Percentiles rank a stretch among this genome's conserved stretches.
Evolutionary conservation across 2,888 invertebrate species (phyloP).

Genomic region (Nysson spinosus): DNA sequence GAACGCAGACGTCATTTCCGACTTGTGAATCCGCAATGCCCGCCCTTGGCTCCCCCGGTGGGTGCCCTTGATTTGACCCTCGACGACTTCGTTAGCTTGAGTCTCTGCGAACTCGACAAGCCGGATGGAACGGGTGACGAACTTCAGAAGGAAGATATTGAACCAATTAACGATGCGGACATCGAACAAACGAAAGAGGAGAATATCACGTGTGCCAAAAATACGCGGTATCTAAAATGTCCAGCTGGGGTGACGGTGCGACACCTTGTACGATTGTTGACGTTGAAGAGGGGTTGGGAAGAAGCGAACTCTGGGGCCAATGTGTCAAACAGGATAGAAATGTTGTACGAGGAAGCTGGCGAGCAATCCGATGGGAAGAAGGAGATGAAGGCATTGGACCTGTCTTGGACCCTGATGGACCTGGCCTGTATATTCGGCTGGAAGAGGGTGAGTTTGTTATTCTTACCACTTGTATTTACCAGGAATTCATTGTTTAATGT

Average conservation of each 20-base stretch:
- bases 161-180: neutral
- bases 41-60: slow-evolving; percentile 56
- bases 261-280: slow-evolving; percentile 91
- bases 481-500: too few relatives aligned
- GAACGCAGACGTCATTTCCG: slow-evolving; percentile 69
- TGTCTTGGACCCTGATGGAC: slow-evolving; percentile 87
- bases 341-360: slow-evolving; percentile 60
- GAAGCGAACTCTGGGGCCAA: slow-evolving; percentile 51
- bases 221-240: slow-evolving; percentile 89
- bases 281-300: slow-evolving; percentile 76
- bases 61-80: slow-evolving; percentile 67
- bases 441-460: slow-evolving; percentile 85
- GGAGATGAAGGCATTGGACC: slow-evolving; percentile 53
- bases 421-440: slow-evolving; percentile 96
- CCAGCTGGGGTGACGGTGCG: slow-evolving; percentile 94
- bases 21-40: slow-evolving; percentile 68
- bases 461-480: too few relatives aligned
- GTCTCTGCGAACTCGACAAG: slow-evolving; percentile 61
- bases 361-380: neutral
- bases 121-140: slow-evolving; percentile 10
- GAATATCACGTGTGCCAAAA: slow-evolving; percentile 63
- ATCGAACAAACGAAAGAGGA: slow-evolving; percentile 51
- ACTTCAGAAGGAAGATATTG: slow-evolving; percentile 6
- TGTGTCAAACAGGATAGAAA: slow-evolving; percentile 62
- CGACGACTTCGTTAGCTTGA: slow-evolving; percentile 70